Conservation (phyloP, 1,140 invertebrate genomes). For the Trachelipus rathkii region DNA sequence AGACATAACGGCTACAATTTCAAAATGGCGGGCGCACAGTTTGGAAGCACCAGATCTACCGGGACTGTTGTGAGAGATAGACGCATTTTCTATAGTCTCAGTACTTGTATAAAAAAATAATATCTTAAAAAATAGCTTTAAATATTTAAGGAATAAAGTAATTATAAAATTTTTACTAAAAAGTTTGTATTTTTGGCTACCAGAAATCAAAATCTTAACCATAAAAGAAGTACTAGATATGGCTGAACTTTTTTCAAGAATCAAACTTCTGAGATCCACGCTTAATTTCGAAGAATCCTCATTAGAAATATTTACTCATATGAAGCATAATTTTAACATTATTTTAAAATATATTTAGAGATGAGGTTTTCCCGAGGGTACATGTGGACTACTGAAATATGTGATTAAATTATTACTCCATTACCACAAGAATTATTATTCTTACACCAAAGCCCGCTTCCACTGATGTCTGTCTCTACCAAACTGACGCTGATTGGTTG, state of each 20-base stretch:
- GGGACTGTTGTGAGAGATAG: background rate
- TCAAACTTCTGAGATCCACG: background rate
- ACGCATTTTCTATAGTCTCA: background rate
- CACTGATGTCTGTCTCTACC: background rate
- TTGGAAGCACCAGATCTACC: conserved; percentile 9
- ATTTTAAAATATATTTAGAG: background rate
- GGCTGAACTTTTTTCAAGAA: background rate
- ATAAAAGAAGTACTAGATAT: background rate
- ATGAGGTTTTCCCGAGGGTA: too few species aligned
- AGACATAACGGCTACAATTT: conserved; percentile 12
- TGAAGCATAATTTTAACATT: background rate
- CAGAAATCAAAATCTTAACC: too few species aligned
- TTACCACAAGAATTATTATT: too few species aligned
- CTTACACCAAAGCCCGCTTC: conserved; percentile 10
- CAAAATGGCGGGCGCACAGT: background rate
- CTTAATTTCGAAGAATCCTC: background rate
- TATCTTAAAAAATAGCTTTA: background rate
- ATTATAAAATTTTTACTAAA: background rate
- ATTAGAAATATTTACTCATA: background rate
- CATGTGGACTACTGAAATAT: too few species aligned
- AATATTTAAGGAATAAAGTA: background rate
- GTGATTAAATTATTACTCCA: too few species aligned
- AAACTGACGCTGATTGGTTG: conserved; percentile 4
- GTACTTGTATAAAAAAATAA: background rate
- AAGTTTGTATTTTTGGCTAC: too few species aligned